These are phyloP conservation scores for Pyrrhura leucotis DNA, from an alignment of 2,797 vertebrate genomes.

Conservation along the genomic window DNA sequence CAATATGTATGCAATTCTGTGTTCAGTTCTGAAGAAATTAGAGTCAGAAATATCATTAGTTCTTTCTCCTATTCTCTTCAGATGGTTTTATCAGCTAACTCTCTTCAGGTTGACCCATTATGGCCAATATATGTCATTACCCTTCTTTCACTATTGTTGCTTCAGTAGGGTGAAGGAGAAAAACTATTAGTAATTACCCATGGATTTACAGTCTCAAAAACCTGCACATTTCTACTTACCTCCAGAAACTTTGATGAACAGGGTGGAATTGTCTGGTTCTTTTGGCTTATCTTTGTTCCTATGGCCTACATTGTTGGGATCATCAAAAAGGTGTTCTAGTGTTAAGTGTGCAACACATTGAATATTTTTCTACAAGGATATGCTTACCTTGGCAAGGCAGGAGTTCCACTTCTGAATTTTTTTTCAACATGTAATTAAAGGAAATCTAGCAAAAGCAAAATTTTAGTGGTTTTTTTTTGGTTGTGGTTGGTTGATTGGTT, in stretches of 20 bases:
- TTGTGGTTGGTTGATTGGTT: neutral
- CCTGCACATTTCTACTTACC: neutral
- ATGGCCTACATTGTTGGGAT: neutral
- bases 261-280: neutral
- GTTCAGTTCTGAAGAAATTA: neutral
- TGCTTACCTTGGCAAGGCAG: neutral
- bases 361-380: neutral
- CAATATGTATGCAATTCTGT: neutral
- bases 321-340: neutral
- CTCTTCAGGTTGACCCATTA: neutral
- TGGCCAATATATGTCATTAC: neutral
- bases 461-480: neutral
- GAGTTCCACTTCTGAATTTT: neutral
- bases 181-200: neutral
- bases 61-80: neutral
- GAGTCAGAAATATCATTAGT: neutral
- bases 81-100: neutral
- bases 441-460: neutral
- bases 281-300: neutral
- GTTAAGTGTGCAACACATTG: neutral
- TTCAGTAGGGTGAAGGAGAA: neutral
- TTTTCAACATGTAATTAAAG: neutral
- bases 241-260: neutral
- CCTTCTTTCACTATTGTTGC: neutral
- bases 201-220: neutral